phyloP scores from a whole-genome alignment of 2,113 vertebrate genomes.

The Oplegnathus fasciatus region DNA sequence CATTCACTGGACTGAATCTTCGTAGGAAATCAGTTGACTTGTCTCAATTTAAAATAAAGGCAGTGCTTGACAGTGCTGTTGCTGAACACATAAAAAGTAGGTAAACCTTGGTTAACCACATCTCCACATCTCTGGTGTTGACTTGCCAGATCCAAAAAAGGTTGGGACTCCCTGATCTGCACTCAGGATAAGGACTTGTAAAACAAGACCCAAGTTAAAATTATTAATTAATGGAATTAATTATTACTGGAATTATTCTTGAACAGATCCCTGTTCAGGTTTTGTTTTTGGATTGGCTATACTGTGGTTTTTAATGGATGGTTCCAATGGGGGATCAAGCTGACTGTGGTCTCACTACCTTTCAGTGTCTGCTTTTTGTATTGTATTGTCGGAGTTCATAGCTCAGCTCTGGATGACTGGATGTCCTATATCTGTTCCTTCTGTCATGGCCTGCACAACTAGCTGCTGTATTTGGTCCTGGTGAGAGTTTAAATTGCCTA shows the following conservation, averaged over 20 bases:
- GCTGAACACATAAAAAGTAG: neutral
- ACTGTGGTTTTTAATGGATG: neutral
- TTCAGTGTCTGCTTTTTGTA: neutral
- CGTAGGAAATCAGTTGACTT: neutral
- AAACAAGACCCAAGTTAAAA: conserved; percentile 17
- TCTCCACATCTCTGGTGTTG: no score
- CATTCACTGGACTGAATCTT: neutral
- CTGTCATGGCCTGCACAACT: neutral
- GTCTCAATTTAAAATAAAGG: neutral
- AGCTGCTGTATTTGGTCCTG: neutral
- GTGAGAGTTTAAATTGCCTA: neutral
- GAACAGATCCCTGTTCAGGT: neutral
- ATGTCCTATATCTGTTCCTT: neutral
- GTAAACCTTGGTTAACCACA: no score
- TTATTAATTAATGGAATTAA: no score
- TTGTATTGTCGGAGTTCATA: neutral
- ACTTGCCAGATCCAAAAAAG: neutral
- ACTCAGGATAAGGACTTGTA: neutral
- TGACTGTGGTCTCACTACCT: neutral
- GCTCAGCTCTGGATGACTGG: neutral
- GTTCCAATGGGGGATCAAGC: neutral
- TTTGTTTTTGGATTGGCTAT: neutral
- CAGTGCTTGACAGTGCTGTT: neutral
- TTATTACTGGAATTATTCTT: neutral
- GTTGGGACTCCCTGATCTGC: neutral